Base-by-base conservation (phyloP, 2,113 vertebrate genomes). In the Emydura subglobosa region DNA sequence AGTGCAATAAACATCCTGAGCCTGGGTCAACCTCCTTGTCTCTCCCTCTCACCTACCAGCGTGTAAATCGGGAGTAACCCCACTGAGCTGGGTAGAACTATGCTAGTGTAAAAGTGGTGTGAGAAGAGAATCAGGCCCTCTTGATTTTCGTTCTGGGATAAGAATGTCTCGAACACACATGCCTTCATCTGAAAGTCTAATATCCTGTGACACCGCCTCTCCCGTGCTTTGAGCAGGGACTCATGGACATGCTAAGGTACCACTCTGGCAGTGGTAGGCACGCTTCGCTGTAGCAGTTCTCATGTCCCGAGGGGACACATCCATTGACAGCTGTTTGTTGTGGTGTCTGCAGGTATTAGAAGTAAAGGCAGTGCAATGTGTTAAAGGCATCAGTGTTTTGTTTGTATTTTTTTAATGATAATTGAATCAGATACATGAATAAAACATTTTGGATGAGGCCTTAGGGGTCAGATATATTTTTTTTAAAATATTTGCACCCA, bases 401-500 rank as follows among this genome's bases (percentile, higher is more conserved):
- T 83, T 92, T 86, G 83, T 86, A 17, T 42, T 85, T 47, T 85
- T 97, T 87, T 74, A 21, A 76, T 87, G 90, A 79, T 34, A 29
- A 91, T 88, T 55, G 74, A 7, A 14, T 91, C 92, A 79, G 10
- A 0, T 86, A 78, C 34, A 22, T 1, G 1, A 8, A 0, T 92
- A 79, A 81, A 91, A 76, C 49, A 85, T 80, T 87, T 55, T 90
- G 94, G 72, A 61, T 96, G 55, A 94, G 61, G n/a, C 61, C 85
- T 85, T 85, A 93, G 90, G 92, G 94, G 87, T 78, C 85, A 91
- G 87, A 82, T 39, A 39, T 39, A 39, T 88, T 90, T 42, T n/a
- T 29, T 21, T 74, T 6, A 6, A 61, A 14, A 90, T 87, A 83
- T 96, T 94, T 95, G 95, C 86, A 92, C 54, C 80, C 89, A 84